Base-by-base conservation (phyloP, 1,140 invertebrate species). In the Contarinia nasturtii region DNA sequence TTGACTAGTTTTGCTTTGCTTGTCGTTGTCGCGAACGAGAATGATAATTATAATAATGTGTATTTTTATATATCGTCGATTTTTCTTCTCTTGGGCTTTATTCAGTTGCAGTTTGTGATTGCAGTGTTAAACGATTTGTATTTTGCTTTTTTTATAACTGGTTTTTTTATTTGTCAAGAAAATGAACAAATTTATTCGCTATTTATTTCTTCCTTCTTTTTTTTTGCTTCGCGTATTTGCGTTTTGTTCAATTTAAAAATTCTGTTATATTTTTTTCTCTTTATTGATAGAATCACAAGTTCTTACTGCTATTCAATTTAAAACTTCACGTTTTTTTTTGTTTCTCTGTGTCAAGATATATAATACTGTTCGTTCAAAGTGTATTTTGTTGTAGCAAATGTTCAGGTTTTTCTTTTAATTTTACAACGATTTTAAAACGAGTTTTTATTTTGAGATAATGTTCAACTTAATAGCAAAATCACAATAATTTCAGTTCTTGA, bases 21-120 rank as follows among this genome's bases (percentile, higher is more conserved):
- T 3, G n/a, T n/a, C n/a, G 4, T 27, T 27, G 27, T 27, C 27
- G 27, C 27, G 27, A 27, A 27, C 27, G 27, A 27, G 27, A 27
- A 27, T 27, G 27, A 27, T 27, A 27, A 27, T 27, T 27, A 27
- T 27, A 27, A 5, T 27, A 27, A 5, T 27, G 4, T 27, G n/a
- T 27, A 27, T 27, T 27, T 27, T 27, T 27, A 27, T 58, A 62
- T 61, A 46, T 60, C 61, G 52, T 60, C 55, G 60, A 62, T 59
- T 50, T 54, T 49, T 18, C 7, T 47, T 17, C 38, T 46, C 15
- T 46, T 51, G 51, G 48, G n/a, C n/a, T n/a, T n/a, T n/a, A n/a
- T n/a, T 47, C 27, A 46, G 51, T 34, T 18, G 49, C 19, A 19
- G n/a, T 38, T 54, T 51, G 41, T 19, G 38, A 44, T 42, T 27